phyloP scores from a whole-genome alignment of 2,888 invertebrate genomes.

The Cerceris ruficornis region DNA sequence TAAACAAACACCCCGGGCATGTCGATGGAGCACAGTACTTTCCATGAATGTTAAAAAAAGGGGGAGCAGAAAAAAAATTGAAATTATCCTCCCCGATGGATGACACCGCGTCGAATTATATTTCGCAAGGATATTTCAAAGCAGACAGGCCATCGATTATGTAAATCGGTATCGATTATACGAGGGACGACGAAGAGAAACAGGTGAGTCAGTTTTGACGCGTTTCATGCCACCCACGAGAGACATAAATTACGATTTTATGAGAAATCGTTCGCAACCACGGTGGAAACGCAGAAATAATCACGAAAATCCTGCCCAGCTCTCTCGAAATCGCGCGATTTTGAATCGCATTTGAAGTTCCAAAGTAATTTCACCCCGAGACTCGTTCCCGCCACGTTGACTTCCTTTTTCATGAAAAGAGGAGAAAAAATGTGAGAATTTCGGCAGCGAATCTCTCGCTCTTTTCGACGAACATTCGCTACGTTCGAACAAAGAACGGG shows the following conservation, averaged over 20 bases:
- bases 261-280: conserved; percentile 15
- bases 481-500: conserved; percentile 23
- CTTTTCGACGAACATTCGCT: not conserved
- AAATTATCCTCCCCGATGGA: too few species aligned
- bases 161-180: conserved; percentile 45
- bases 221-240: conserved; percentile 51
- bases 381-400: too few species aligned
- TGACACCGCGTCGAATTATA: too few species aligned
- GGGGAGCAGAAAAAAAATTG: too few species aligned
- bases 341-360: too few species aligned
- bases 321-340: not conserved
- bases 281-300: conserved; percentile 25
- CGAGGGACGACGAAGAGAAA: conserved; percentile 38
- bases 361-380: too few species aligned
- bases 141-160: not conserved
- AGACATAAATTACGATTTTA: conserved; percentile 30
- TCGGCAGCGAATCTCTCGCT: not conserved
- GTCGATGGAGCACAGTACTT: too few species aligned
- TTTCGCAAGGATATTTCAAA: not conserved
- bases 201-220: conserved; percentile 50
- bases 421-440: too few species aligned
- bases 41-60: too few species aligned
- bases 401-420: not conserved
- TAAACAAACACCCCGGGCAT: not conserved
- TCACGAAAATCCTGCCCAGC: not conserved